A percentile compares a stretch with the other conserved stretches of the same genome.
These are phyloP conservation scores for Glyptemys insculpta DNA, from an alignment of 2,797 vertebrate genomes.

Conservation along the genomic window DNA sequence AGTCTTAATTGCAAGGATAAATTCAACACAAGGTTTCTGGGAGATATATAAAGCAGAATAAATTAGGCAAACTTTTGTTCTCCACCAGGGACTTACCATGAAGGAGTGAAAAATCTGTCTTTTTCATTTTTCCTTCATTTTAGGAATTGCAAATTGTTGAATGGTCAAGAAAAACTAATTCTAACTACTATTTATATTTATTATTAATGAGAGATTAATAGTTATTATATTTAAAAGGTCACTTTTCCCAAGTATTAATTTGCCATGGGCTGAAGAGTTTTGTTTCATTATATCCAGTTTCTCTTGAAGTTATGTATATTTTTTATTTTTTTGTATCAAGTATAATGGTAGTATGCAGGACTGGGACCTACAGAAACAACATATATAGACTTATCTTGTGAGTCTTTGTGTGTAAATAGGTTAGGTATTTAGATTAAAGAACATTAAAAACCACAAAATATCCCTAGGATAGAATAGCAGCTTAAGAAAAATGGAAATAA, in stretches of 20 bases:
- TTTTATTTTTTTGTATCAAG: background rate
- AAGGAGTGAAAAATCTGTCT: background rate
- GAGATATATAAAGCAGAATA: background rate
- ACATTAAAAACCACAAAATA: no score
- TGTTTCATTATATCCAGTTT: background rate
- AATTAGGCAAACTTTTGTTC: background rate
- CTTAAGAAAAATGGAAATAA: background rate
- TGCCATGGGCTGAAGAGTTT: background rate
- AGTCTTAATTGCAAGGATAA: background rate
- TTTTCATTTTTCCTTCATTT: background rate
- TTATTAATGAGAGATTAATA: background rate
- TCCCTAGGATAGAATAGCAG: background rate
- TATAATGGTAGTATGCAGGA: background rate
- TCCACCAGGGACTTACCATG: background rate
- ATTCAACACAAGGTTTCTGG: rapidly evolving
- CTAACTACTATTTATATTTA: rapidly evolving
- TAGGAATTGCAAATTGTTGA: background rate
- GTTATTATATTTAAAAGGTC: rapidly evolving
- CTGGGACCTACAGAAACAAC: background rate
- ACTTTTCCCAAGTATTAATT: rapidly evolving
- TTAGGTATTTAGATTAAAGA: no score
- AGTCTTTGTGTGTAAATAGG: background rate
- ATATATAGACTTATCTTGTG: background rate
- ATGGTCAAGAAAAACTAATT: background rate
- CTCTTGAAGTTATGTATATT: background rate